Conservation (phyloP, 2,113 vertebrate genomes). For the Apteryx owenii region DNA sequence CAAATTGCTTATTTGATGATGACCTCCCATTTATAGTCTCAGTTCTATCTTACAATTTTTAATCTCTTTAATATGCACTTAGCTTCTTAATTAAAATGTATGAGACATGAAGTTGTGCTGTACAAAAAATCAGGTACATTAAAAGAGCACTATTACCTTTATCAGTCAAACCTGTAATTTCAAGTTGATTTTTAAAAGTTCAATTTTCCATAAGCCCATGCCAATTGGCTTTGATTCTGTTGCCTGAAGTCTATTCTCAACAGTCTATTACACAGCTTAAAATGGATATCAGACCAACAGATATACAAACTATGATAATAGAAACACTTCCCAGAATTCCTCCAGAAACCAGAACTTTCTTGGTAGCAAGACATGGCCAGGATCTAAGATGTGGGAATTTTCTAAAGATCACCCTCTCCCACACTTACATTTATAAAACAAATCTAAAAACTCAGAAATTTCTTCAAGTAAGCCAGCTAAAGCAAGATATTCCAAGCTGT, state of each 20-base stretch:
- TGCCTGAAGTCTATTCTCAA: not conserved
- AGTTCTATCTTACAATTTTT: not conserved
- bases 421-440: not conserved
- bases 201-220: not conserved
- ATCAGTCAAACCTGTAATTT: not conserved
- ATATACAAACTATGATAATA: not conserved
- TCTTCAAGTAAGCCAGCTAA: not conserved
- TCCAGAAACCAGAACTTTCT: not conserved
- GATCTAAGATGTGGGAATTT: not conserved
- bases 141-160: not conserved
- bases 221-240: not conserved
- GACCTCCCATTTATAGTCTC: not conserved
- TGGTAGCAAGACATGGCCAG: not conserved
- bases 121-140: not conserved
- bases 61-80: not conserved
- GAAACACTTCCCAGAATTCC: not conserved
- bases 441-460: not conserved
- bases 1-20: not conserved
- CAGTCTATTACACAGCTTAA: not conserved
- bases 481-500: not conserved
- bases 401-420: fast-evolving
- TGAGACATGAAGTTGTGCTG: not conserved
- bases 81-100: not conserved
- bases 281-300: not conserved
- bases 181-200: not conserved